Evolutionary conservation across 1,140 invertebrate species (phyloP).

Genomic region (Sarcophaga peregrina): DNA sequence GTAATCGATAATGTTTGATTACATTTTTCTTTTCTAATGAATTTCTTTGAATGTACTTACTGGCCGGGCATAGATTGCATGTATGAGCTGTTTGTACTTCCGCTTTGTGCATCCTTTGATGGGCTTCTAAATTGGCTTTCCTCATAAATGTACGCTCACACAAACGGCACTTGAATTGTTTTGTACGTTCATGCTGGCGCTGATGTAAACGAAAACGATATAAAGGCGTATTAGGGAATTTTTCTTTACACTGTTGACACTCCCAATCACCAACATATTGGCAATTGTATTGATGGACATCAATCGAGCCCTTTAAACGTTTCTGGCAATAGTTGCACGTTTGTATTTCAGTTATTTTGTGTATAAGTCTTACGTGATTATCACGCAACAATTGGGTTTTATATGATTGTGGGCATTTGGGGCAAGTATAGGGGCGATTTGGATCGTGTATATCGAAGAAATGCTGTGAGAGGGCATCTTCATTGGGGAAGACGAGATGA

Average conservation of each 20-base stretch:
- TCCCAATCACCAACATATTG: constrained; percentile 44
- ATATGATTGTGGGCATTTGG: constrained; percentile 39
- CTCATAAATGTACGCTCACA: constrained; percentile 42
- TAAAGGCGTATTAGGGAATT: constrained; percentile 25
- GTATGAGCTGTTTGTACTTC: background rate
- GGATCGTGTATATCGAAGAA: constrained; percentile 47
- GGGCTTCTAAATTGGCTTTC: constrained; percentile 42
- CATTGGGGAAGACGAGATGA: constrained; percentile 36
- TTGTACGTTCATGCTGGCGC: constrained; percentile 28
- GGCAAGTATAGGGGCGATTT: constrained; percentile 45
- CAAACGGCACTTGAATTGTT: constrained; percentile 27
- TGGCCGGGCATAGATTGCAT: constrained; percentile 40
- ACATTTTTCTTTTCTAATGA: background rate
- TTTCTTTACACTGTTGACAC: constrained; percentile 39
- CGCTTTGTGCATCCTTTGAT: constrained; percentile 29
- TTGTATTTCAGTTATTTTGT: background rate
- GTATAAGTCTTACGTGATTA: constrained; percentile 39
- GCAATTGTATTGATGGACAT: constrained; percentile 37
- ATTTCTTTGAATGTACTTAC: background rate
- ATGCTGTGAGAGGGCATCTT: constrained; percentile 44
- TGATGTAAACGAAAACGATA: constrained; percentile 44
- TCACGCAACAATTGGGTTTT: constrained; percentile 37
- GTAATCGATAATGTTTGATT: background rate
- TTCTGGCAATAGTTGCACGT: constrained; percentile 38
- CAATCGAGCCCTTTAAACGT: constrained; percentile 8